Evolutionary conservation across 2,113 vertebrate genomes (phyloP).

Genomic region (Pampusana beccarii): DNA sequence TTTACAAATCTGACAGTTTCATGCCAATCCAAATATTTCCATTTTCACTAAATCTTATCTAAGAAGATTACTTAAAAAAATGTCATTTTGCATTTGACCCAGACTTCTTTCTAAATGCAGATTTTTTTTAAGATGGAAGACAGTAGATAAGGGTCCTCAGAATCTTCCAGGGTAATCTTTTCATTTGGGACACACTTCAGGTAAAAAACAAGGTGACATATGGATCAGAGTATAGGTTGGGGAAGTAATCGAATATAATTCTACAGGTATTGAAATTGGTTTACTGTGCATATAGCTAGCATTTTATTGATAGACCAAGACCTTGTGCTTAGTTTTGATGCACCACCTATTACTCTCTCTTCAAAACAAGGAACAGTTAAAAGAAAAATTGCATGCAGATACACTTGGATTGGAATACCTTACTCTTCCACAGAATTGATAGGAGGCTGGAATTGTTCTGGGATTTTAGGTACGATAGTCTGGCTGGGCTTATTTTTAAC

Average conservation of each 20-base stretch:
- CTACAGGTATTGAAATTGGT: neutral
- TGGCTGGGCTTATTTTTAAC: neutral
- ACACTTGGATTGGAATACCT: neutral
- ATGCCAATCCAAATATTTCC: neutral
- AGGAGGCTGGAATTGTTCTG: neutral
- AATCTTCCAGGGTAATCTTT: neutral
- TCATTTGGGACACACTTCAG: neutral
- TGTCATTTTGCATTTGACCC: neutral
- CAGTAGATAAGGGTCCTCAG: neutral
- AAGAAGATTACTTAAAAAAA: neutral
- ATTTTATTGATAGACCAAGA: neutral
- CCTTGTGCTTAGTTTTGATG: neutral
- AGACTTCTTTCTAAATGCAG: neutral
- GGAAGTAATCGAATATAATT: neutral
- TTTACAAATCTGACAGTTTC: neutral
- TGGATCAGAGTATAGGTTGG: neutral
- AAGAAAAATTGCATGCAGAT: neutral
- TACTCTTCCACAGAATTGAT: neutral
- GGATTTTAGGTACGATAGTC: neutral
- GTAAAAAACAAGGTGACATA: neutral
- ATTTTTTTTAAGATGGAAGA: neutral
- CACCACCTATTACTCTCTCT: neutral
- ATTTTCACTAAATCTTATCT: neutral
- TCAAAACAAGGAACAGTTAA: neutral
- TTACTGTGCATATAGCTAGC: neutral